Conservation (phyloP, 2,888 invertebrate species). For the Adelognathus sp. region DNA sequence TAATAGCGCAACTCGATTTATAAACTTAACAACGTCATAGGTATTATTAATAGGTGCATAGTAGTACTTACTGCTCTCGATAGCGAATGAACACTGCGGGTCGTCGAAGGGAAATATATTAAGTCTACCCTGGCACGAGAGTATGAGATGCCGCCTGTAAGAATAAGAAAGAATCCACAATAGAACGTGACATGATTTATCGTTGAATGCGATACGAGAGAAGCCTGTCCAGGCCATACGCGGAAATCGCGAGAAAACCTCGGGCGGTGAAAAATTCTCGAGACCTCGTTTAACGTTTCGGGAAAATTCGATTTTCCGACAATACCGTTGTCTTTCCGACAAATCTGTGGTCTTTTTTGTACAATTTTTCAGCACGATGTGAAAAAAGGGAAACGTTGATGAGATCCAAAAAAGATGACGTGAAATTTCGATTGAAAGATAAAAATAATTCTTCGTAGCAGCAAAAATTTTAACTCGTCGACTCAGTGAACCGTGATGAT, state of each 20-base stretch:
- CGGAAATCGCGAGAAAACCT: not conserved
- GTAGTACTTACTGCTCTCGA: conserved; percentile 98
- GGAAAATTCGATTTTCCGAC: conserved; percentile 12
- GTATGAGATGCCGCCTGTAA: conserved; percentile 92
- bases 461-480: not conserved
- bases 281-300: conserved; percentile 24
- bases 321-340: conserved; percentile 20
- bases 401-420: not conserved
- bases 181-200: conserved; percentile 29
- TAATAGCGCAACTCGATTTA: not conserved
- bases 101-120: conserved; percentile 98
- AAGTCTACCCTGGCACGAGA: conserved; percentile 96
- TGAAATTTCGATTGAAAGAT: not conserved
- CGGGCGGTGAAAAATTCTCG: not conserved
- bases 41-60: conserved; percentile 19
- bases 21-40: not conserved
- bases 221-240: too few relatives aligned
- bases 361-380: not conserved
- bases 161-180: conserved; percentile 12
- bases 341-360: not conserved
- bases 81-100: conserved; percentile 96
- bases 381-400: too few relatives aligned
- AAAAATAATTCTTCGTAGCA: not conserved
- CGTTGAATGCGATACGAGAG: not conserved
- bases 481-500: not conserved